Evolutionary conservation across 2,797 vertebrate genomes (phyloP).

Genomic region (Smutsia temminckii): DNA sequence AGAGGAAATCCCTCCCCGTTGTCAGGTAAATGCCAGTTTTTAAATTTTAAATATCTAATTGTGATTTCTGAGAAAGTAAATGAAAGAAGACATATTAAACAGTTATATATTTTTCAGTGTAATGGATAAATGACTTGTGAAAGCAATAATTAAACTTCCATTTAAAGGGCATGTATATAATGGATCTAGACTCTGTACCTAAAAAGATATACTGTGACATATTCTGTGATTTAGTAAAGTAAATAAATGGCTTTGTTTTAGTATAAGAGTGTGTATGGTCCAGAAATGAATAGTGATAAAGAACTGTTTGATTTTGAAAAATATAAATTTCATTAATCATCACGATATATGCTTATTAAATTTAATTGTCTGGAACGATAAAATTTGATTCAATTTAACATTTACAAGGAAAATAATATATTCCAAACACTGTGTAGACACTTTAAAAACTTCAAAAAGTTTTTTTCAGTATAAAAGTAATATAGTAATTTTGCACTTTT

Average conservation of each 20-base stretch:
- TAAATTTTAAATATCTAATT: background rate
- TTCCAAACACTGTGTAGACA: background rate
- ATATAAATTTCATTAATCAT: background rate
- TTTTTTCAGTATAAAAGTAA: background rate
- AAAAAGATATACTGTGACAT: background rate
- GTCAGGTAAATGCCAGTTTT: background rate
- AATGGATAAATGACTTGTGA: background rate
- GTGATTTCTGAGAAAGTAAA: background rate
- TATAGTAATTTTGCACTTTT: background rate
- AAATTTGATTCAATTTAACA: background rate
- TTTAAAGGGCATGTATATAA: background rate
- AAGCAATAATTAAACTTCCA: background rate
- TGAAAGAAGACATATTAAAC: background rate
- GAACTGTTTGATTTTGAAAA: background rate
- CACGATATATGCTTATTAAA: background rate
- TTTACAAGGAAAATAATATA: conserved; percentile 17
- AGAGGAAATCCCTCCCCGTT: background rate
- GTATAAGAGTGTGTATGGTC: background rate
- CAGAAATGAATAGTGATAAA: background rate
- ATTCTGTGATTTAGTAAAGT: background rate
- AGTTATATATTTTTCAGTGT: background rate
- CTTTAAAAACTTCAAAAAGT: background rate
- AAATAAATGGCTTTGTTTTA: background rate
- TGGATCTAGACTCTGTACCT: background rate
- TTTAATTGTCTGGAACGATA: background rate